Evolutionary conservation across 2,797 vertebrate species (phyloP).

Genomic region (Serranus cabrilla): DNA sequence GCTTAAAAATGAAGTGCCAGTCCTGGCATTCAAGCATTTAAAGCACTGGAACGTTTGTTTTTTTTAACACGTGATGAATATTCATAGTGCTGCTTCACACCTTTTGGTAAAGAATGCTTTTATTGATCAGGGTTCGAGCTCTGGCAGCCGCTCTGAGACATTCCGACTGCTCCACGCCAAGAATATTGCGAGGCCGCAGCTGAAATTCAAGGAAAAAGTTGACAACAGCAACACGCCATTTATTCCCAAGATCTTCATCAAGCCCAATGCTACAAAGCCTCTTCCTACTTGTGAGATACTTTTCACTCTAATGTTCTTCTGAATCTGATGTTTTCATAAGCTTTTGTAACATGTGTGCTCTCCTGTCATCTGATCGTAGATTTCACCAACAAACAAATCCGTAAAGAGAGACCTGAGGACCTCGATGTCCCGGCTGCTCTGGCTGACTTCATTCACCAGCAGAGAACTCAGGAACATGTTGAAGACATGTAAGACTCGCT

Average conservation of each 20-base stretch:
- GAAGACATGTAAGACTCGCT: conserved; percentile 91
- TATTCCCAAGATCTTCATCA: conserved; percentile 94
- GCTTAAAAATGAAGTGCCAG: conserved; percentile 22
- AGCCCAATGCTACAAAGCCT: conserved; percentile 94
- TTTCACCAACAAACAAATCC: conserved; percentile 89
- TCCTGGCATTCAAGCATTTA: conserved; percentile 7
- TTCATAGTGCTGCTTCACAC: neutral
- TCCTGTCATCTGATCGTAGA: conserved; percentile 69
- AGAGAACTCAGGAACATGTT: conserved; percentile 92
- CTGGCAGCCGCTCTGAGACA: conserved; percentile 86
- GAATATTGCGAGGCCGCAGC: conserved; percentile 93
- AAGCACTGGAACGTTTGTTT: neutral
- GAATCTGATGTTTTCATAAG: neutral
- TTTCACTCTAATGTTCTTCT: neutral
- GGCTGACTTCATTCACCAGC: conserved; percentile 96
- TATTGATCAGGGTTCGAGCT: conserved; percentile 84
- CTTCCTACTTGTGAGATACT: conserved; percentile 90
- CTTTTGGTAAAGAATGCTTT: conserved; percentile 32
- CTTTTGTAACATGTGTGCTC: neutral
- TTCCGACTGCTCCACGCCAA: conserved; percentile 95
- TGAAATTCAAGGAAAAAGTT: conserved; percentile 94
- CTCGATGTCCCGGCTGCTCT: conserved; percentile 94
- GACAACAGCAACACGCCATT: conserved; percentile 98
- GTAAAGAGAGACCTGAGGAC: conserved; percentile 92
- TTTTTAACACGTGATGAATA: conserved; percentile 15